Base-by-base conservation (phyloP, 2,888 invertebrate genomes). In the Cerceris ruficornis region DNA sequence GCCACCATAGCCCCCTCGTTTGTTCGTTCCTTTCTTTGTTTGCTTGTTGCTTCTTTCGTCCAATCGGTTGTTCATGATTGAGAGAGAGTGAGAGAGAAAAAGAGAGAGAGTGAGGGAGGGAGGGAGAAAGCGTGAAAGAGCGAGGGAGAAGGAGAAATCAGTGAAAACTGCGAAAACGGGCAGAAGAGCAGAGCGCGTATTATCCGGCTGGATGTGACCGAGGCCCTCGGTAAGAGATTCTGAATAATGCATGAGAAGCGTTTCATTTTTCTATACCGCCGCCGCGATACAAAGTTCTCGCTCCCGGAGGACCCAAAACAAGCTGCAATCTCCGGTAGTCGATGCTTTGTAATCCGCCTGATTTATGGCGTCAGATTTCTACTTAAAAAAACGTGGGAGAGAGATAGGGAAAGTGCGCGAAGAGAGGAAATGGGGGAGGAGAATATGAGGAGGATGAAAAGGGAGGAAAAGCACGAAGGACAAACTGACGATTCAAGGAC, bases 311-410 rank as follows among this genome's bases (percentile, higher is more conserved):
- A 81, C 78, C 84, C 79, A 80, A 87, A 87, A 86, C 87, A 87
- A 87, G 81, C 86, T 80, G 75, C 86, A 81, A 83, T 81, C 86
- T 83, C 86, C 86, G 80, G 75, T 82, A 80, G 82, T 81, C 86
- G 84, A 81, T 85, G 85, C 83, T 85, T 83, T 75, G 83, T 79
- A 78, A 83, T 83, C 81, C 75, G 69, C 75, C 81, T 87, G 86
- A 88, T 88, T 87, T 88, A 86, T 80, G 81, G 87, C 86, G 86
- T 87, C 85, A 81, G 81, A 83, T 88, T 87, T 85, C 86, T 77
- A 70, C 60, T 49, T 39, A 59, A 62, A 58, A 55, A 52, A 55
- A 55, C 42, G 52, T 43, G 28, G 11, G 55, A 50, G 52, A 11
- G 59, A 58, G 52, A 61, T 67, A 55, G 42, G 49, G 14, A 2